Evolutionary conservation across 2,797 vertebrate genomes (phyloP).

Genomic region (Bradypodion pumilum): DNA sequence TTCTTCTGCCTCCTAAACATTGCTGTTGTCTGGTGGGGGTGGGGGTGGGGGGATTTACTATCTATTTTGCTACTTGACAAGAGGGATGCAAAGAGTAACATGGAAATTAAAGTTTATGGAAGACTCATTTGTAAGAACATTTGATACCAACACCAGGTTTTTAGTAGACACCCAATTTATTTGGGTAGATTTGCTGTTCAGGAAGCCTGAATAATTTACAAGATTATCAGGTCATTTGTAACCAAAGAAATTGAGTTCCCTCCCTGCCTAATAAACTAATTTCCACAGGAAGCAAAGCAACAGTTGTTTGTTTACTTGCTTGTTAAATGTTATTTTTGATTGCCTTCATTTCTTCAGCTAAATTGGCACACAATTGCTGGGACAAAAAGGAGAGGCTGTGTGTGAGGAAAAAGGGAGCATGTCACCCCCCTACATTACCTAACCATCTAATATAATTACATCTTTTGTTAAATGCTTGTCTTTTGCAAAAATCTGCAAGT

Average conservation of each 20-base stretch:
- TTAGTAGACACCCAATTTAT: constrained; percentile 53
- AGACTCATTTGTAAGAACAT: constrained; percentile 18
- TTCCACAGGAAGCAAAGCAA: constrained; percentile 64
- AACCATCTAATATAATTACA: neutral
- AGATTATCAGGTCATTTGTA: constrained; percentile 74
- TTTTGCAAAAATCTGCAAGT: neutral
- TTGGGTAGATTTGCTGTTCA: constrained; percentile 62
- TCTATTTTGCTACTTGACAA: constrained; percentile 25
- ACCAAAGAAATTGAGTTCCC: constrained; percentile 71
- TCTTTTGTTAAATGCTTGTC: neutral
- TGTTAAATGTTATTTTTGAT: constrained; percentile 70
- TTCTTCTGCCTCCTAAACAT: neutral
- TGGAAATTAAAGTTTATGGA: constrained; percentile 41
- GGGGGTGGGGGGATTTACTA: neutral
- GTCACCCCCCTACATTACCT: neutral
- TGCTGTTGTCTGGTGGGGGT: neutral
- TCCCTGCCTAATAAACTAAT: constrained; percentile 71
- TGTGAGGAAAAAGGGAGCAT: neutral
- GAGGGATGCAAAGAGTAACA: constrained; percentile 38
- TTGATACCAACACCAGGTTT: constrained; percentile 41
- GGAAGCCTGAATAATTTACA: constrained; percentile 70
- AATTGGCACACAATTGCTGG: constrained; percentile 58
- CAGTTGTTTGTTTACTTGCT: constrained; percentile 67
- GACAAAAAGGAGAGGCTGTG: neutral
- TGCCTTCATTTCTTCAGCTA: constrained; percentile 60